Evolutionary conservation across 2,888 invertebrate genomes (phyloP), one percentile per base, ranked within the genome.

Genomic region (Pyrochroa serraticornis): DNA sequence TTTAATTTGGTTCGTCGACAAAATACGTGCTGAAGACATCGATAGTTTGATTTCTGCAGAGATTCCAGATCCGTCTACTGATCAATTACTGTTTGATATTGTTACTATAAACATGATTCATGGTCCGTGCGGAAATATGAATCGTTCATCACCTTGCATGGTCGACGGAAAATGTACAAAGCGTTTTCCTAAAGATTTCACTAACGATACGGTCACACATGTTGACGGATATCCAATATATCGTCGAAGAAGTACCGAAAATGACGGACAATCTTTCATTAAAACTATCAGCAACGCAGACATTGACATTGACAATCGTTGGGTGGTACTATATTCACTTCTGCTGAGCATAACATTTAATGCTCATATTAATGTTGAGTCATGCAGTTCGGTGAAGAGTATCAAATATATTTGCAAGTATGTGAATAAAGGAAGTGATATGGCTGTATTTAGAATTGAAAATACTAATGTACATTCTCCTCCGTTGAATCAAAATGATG

Each of bases 341-440:
- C n/a, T n/a, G 9, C 13, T 50, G 2, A 12, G 10, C 1, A 70
- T 69, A 56, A 67, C 63, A 7, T 75, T 67, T 39, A 63, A 75
- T 42, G 71, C 73, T 0, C 77, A 79, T 58, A 73, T 75, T n/a
- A 79, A 79, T 62, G 75, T 79, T 7, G 78, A 80, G 57, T 73
- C 45, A 52, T 81, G 79, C 57, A 71, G 67, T 66, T 79, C 77
- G 0, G 75, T 81, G 0, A 77, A 79, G 58, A 68, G 71, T 0
- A 77, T 78, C 12, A 78, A 78, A 69, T 78, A 78, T 53, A 70
- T 80, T 58, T 76, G 75, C 62, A 78, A 79, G 65, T 80, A 80
- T 67, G 73, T 80, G 14, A 76, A 70, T 46, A 79, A 79, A 74
- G 76, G 77, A 30, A 74, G 73, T 58, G 76, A 65, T 56, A 47